Evolutionary conservation across 2,888 invertebrate species (phyloP), one percentile per base, ranked within the genome.

Genomic region (Hesperia comma): DNA sequence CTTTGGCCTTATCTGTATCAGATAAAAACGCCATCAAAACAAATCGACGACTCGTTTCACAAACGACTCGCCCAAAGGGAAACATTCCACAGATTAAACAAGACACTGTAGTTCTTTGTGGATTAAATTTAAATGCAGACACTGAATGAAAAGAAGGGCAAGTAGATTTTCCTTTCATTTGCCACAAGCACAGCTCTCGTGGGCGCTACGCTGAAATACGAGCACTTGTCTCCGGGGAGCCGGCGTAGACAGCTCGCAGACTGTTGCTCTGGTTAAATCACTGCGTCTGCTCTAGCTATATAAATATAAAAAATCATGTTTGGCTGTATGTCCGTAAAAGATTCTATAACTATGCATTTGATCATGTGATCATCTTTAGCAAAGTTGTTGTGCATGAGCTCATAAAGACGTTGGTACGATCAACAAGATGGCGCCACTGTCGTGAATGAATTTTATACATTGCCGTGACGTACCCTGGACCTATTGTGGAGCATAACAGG

Each of bases 231-330:
- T 51, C 51, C 63, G 57, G 67, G 68, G 70, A 68, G 41, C 43
- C 56, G 26, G 70, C 49, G 67, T 55, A 63, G 69, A 68, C 70
- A 33, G 61, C 63, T 56, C 53, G 66, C 56, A 67, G 67, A 67
- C 68, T 54, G 72, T 63, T 46, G 58, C 46, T 46, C 6, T 26
- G 6, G 49, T 26, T 49, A 49, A 49, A 49, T 49, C 6, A 49
- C 5, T 37, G 37, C 37, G 37, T 19, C 19, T 6, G 6, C 15
- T 19, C 19, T 12, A 17, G n/a, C n/a, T n/a, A n/a, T n/a, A n/a
- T n/a, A n/a, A n/a, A n/a, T n/a, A n/a, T n/a, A n/a, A n/a, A n/a
- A n/a, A n/a, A n/a, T n/a, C n/a, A n/a, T n/a, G n/a, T n/a, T n/a
- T n/a, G n/a, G n/a, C n/a, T n/a, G n/a, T n/a, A n/a, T n/a, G n/a